Evolutionary conservation across 2,888 invertebrate species (phyloP), one percentile per base, ranked within the genome.

Genomic region (Stenodema calcarata): DNA sequence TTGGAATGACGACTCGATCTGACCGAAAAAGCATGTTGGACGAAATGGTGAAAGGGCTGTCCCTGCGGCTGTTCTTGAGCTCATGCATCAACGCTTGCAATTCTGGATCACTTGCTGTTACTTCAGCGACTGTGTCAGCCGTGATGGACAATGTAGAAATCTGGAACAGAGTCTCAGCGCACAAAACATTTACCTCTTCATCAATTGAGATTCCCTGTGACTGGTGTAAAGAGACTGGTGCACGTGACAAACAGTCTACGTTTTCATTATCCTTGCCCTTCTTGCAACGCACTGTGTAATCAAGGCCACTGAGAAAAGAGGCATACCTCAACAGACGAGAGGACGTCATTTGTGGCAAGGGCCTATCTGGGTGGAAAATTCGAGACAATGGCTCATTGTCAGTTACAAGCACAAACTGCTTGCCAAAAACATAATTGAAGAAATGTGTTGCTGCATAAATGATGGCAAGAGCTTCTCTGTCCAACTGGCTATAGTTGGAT

Each of bases 261-360:
- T 88, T 88, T 27, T 50, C 28, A 78, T 89, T 87, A 7, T 88
- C 83, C 16, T 78, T 82, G n/a, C 88, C 86, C 44, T 82, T 87
- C 50, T 87, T 88, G 86, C 62, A 88, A 18, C 41, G 14, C 23
- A 89, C 18, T 12, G 35, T 28, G n/a, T 82, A 82, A n/a, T 82
- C 35, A 18, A 82, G 41, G 3, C 82, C 82, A 16, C 73, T 78
- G 28, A 79, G 78, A 35, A 88, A 88, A n/a, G n/a, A n/a, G n/a
- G n/a, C n/a, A n/a, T n/a, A n/a, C n/a, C n/a, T n/a, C n/a, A n/a
- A n/a, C n/a, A 73, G 82, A 50, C 87, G 62, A 18, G 79, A 79
- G 42, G 87, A 87, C 0, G 88, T 82, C 80, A 86, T 86, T 35
- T 82, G 87, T 14, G 88, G 86, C 18, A 86, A 62, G 16, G 42